Conservation (phyloP, 35 echinoderm and acorn worm species). For the Anneissia japonica region DNA sequence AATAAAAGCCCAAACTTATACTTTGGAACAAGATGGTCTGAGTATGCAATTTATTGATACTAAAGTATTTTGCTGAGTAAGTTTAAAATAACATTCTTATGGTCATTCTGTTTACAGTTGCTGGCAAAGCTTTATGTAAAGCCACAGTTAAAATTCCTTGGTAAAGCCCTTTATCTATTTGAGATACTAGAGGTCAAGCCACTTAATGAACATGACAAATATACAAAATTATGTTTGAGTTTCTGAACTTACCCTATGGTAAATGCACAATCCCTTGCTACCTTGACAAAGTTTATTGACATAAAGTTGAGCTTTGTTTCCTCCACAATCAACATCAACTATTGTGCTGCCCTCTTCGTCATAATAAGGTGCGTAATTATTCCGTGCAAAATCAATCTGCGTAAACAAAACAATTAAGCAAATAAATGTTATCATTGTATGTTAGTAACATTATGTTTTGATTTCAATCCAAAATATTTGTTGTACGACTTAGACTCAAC, state of each 20-base stretch:
- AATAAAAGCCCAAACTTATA: too few species aligned
- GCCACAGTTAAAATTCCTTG: too few species aligned
- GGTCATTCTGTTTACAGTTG: background rate
- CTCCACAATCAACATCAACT: conserved; percentile 83
- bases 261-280: conserved; percentile 81
- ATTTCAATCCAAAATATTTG: too few species aligned
- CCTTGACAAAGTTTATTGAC: conserved; percentile 89
- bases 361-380: conserved; percentile 38
- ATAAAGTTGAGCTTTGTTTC: conserved; percentile 72
- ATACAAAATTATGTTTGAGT: background rate
- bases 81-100: background rate
- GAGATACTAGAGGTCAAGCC: background rate
- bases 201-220: too few species aligned
- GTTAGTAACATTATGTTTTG: too few species aligned
- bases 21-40: too few species aligned
- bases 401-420: background rate
- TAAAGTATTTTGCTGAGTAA: background rate
- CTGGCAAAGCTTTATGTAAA: too few species aligned
- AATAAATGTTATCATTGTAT: too few species aligned
- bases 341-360: conserved; percentile 49
- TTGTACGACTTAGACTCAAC: too few species aligned
- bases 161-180: too few species aligned
- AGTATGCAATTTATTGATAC: too few species aligned
- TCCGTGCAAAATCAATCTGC: background rate
- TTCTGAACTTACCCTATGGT: conserved; percentile 54